Conservation (phyloP, 2,797 vertebrate genomes). For the Paratrypauchen microcephalus region DNA sequence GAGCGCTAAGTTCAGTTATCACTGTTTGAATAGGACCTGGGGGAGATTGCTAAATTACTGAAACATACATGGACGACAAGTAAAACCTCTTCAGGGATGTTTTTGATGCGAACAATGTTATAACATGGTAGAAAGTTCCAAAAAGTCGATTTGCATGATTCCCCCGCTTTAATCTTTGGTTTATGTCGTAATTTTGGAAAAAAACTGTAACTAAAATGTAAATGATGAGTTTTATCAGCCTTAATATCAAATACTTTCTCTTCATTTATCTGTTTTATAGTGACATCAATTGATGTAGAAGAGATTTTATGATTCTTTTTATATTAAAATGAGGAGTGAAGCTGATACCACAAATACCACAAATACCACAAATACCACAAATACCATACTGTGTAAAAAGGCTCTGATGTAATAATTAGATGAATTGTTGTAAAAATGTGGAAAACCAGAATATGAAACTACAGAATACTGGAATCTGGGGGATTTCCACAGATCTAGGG, state of each 20-base stretch:
- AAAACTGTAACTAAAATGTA: constrained; percentile 34
- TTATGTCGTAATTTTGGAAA: constrained; percentile 24
- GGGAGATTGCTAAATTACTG: no score
- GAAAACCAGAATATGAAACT: neutral
- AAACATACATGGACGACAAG: no score
- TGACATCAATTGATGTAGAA: neutral
- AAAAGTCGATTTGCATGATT: no score
- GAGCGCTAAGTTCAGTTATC: no score
- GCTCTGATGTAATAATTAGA: neutral
- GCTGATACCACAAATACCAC: no score
- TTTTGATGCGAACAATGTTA: no score
- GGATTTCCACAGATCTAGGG: neutral
- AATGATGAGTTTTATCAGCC: neutral
- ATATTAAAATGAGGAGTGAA: no score
- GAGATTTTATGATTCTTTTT: neutral
- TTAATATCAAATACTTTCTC: constrained; percentile 30
- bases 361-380: no score
- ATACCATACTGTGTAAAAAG: no score
- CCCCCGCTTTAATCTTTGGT: constrained; percentile 55
- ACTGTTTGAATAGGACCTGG: no score
- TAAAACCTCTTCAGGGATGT: no score
- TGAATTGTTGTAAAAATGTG: constrained; percentile 1
- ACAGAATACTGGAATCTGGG: neutral
- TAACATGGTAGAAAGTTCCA: no score
- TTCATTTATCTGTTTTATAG: constrained; percentile 16